A percentile compares a stretch with the other conserved stretches of the same genome.
phyloP scores from a whole-genome alignment of 2,888 invertebrate genomes.

The Hydropsyche betteni region DNA sequence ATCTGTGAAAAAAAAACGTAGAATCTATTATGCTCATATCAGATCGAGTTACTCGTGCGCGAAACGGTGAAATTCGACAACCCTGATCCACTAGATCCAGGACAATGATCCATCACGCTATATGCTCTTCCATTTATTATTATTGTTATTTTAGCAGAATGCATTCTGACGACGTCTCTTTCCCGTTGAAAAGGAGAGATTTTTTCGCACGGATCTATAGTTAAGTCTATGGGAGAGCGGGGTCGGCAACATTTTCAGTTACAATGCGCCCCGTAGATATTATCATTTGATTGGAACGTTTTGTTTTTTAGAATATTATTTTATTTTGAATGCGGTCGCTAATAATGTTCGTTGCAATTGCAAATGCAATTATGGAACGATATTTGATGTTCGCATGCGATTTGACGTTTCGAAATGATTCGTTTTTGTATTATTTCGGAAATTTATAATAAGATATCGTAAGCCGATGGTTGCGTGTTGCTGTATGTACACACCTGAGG shows the following conservation, averaged over 20 bases:
- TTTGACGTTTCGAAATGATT: neutral
- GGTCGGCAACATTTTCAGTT: neutral
- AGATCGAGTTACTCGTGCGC: no score
- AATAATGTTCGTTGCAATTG: no score
- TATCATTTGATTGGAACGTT: neutral
- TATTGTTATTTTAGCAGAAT: conserved; percentile 12
- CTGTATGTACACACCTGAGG: conserved; percentile 18
- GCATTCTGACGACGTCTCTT: neutral
- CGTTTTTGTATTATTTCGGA: no score
- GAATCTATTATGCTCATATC: no score
- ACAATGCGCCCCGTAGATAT: neutral
- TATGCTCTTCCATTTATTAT: conserved; percentile 2
- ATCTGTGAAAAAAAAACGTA: no score
- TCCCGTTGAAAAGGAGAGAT: conserved; percentile 30
- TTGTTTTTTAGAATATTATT: neutral
- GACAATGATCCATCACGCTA: no score
- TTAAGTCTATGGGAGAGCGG: neutral
- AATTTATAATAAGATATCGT: no score
- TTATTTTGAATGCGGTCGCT: no score
- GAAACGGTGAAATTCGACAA: no score
- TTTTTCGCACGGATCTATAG: conserved; percentile 38
- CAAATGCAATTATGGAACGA: no score
- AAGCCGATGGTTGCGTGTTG: neutral
- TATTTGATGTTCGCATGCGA: neutral
- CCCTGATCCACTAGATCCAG: no score